Evolutionary conservation across 2,113 vertebrate genomes (phyloP), one percentile per base, ranked within the genome.

Genomic region (Oryzias javanicus): DNA sequence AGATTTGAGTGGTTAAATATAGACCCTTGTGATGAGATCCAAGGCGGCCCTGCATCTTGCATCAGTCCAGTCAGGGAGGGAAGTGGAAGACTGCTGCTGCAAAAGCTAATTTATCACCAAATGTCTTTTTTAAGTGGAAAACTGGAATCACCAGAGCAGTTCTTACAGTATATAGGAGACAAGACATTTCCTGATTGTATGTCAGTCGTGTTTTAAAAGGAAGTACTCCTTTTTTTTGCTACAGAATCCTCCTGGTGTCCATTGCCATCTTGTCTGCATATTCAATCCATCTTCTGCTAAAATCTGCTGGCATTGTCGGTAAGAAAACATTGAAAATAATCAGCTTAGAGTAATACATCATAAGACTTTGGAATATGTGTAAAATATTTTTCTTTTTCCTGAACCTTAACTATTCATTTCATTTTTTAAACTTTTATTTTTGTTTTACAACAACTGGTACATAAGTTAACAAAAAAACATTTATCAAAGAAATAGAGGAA

Each of bases 221-320:
- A 4, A 35, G 0, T 27, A 20, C 6, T 18, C 17, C 4, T 25
- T 76, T 76, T 51, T 12, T 83, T 29, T 68, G 50, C 67, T 67
- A 22, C 82, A 96, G 95, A 81, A 60, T 87, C 70, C 82, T 95
- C 67, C 70, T 95, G 75, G 25, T 93, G 2, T 91, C 29, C 83
- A 94, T 95, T 8, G 93, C 94, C 17, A 61, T 93, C 49, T 83
- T 96, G 42, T 96, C 94, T 4, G 87, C 92, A 0, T 95, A 95
- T 72, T 96, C 94, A 53, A 93, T 95, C 64, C 93, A 95, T 64
- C 91, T 95, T 49, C 90, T 96, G 69, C 88, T 96, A 64, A 93
- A 60, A 72, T 90, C 93, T 42, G 92, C 94, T 3, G 92, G 92
- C 25, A 88, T 95, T 75, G 92, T 95, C 0, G 94, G 94, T 95